These are phyloP conservation scores for Istiophorus platypterus DNA, from an alignment of 2,113 vertebrate genomes.

Conservation along the genomic window DNA sequence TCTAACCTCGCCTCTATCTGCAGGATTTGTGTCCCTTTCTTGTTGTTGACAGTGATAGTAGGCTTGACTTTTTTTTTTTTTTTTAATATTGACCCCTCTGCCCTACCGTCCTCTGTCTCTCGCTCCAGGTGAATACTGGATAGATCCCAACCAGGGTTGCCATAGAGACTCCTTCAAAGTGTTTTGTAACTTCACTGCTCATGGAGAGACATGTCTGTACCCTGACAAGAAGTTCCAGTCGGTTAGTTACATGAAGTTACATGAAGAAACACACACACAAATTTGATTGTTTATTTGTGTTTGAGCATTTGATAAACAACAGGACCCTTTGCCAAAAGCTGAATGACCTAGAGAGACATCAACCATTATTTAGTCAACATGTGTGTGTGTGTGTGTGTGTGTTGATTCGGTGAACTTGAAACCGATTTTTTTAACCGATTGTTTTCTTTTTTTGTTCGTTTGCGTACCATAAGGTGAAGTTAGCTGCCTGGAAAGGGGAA, in stretches of 20 bases:
- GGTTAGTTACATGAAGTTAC: slow-evolving; percentile 90
- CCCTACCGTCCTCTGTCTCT: neutral
- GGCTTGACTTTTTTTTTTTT: neutral
- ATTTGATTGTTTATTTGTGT: neutral
- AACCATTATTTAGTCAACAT: neutral
- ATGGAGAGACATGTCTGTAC: slow-evolving; percentile 94
- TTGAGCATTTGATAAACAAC: neutral
- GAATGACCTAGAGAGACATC: neutral
- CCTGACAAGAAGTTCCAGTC: slow-evolving; percentile 96
- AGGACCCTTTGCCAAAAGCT: neutral
- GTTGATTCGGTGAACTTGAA: neutral
- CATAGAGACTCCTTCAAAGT: slow-evolving; percentile 97
- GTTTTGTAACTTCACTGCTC: slow-evolving; percentile 97
- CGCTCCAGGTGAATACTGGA: slow-evolving; percentile 95
- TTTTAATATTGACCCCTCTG: neutral
- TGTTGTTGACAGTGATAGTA: neutral
- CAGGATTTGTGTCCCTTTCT: neutral
- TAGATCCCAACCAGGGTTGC: slow-evolving; percentile 98
- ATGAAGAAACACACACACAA: slow-evolving; percentile 17
- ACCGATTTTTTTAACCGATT: slow-evolving; percentile 4
- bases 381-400: slow-evolving; percentile 16
- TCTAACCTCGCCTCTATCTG: neutral
- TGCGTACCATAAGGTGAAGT: slow-evolving; percentile 88
- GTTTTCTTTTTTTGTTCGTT: too few species aligned
- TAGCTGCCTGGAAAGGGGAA: slow-evolving; percentile 97